These are phyloP conservation scores for Coccyzus lansbergi DNA, from an alignment of 2,797 vertebrate species.

Conservation along the genomic window DNA sequence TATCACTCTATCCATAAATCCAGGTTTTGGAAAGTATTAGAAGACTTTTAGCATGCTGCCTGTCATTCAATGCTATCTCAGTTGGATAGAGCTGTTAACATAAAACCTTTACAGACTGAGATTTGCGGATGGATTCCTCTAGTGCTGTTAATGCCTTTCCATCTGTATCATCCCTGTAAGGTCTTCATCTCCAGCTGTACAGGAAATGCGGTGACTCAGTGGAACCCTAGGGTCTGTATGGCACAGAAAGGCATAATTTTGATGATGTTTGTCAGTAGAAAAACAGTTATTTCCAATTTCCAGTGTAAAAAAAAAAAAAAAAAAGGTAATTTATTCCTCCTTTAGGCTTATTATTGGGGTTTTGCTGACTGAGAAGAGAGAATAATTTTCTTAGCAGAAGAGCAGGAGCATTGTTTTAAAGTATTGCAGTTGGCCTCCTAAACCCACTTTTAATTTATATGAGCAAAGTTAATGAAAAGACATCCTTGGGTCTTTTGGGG, in stretches of 20 bases:
- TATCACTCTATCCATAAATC: constrained; percentile 19
- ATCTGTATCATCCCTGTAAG: not conserved
- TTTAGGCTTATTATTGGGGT: not conserved
- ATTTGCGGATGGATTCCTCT: constrained; percentile 40
- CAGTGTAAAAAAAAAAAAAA: too few relatives aligned
- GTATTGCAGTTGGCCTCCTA: not conserved
- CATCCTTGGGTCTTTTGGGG: not conserved
- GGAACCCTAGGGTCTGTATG: not conserved
- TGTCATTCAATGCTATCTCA: constrained; percentile 26
- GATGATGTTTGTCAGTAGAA: not conserved
- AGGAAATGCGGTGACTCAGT: not conserved
- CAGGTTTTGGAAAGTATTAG: constrained; percentile 43
- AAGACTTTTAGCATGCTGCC: constrained; percentile 2
- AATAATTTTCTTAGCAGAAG: not conserved
- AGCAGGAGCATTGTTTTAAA: not conserved
- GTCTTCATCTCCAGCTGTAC: not conserved
- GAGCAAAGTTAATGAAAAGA: not conserved
- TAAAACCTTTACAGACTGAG: constrained; percentile 31
- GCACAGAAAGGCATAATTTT: not conserved
- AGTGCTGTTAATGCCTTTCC: constrained; percentile 21
- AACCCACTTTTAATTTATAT: not conserved
- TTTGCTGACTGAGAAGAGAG: not conserved
- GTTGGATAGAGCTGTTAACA: constrained; percentile 21
- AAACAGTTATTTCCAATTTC: not conserved
- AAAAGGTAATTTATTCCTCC: not conserved